Evolutionary conservation across 2,888 invertebrate species (phyloP).

Genomic region (Hemicrepidius hirtus): DNA sequence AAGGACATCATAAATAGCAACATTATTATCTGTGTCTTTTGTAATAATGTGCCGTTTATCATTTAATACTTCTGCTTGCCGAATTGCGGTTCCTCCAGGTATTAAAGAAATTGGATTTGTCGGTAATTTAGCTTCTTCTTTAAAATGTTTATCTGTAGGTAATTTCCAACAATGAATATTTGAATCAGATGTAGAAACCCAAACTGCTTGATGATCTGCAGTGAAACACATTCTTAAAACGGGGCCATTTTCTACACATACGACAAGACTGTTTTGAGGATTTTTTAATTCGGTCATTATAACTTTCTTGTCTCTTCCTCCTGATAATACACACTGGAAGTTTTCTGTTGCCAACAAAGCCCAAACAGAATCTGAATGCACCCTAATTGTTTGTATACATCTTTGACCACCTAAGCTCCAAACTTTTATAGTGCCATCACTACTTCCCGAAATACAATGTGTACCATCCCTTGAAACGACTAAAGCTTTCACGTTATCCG

Average conservation of each 20-base stretch:
- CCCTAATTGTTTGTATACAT: slow-evolving; percentile 89
- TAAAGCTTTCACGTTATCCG: slow-evolving; percentile 97
- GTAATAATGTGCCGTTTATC: slow-evolving; percentile 97
- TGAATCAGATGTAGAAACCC: slow-evolving; percentile 81
- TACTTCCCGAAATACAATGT: slow-evolving; percentile 97
- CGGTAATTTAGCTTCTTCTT: slow-evolving; percentile 68
- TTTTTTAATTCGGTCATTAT: slow-evolving; percentile 95
- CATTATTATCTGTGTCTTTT: slow-evolving; percentile 93
- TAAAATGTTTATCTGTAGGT: slow-evolving; percentile 70
- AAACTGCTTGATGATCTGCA: slow-evolving; percentile 76
- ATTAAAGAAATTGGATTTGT: slow-evolving; percentile 74
- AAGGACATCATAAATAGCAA: slow-evolving; percentile 95
- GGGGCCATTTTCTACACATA: slow-evolving; percentile 96
- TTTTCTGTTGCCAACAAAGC: slow-evolving; percentile 93
- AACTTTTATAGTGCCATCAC: slow-evolving; percentile 97
- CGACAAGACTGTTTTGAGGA: slow-evolving; percentile 86
- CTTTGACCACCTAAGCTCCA: slow-evolving; percentile 97
- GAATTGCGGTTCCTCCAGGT: slow-evolving; percentile 94
- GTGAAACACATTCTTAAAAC: slow-evolving; percentile 88
- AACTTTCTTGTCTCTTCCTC: slow-evolving; percentile 91
- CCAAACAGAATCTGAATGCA: slow-evolving; percentile 98
- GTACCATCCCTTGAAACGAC: slow-evolving; percentile 96
- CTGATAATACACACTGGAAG: slow-evolving; percentile 96
- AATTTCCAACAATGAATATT: slow-evolving; percentile 72
- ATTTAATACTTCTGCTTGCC: slow-evolving; percentile 93